Evolutionary conservation across 2,888 invertebrate species (phyloP), one percentile per base, ranked within the genome.

Genomic region (Xylophagus ater): DNA sequence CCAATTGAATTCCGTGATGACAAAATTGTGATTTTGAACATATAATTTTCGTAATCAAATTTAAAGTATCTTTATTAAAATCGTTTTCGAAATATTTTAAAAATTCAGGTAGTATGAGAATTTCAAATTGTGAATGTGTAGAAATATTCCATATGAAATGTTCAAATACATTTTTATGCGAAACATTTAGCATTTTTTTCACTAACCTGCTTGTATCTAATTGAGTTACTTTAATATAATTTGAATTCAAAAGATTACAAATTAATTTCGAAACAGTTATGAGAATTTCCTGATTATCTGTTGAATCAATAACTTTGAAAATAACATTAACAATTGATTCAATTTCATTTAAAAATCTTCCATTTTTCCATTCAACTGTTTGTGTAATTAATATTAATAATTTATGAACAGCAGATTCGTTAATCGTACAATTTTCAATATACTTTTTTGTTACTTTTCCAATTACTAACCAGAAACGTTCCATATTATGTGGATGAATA

Each of bases 171-270:
- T 66, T 61, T 32, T 70, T 68, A 38, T 74, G 67, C 7, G 71
- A 66, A 9, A 78, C 57, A 9, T 68, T 67, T 20, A 84, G 57
- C 17, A 79, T 63, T 46, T 76, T 78, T 51, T 74, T 71, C 1
- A 79, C 71, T 37, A 86, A 64, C n/a, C 73, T 69, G 23, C 78
- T 77, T 0, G 81, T 75, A 54, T 78, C 75, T 55, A 86, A 77
- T 61, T 86, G 86, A 3, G 76, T 72, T 9, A 87, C 60, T 35
- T 73, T 73, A 1, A 81, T 62, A 48, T 74, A 72, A 7, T 70
- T 65, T 0, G 81, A 75, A 2, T 74, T 57, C 3, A 81, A 60
- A 39, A 81, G 54, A 15, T 73, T 54, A 5, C 76, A 72, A 2
- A 73, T 69, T 37, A 81, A 68, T 55, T 74, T 69, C 2, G 70